These are phyloP conservation scores for Crotalus viridis DNA, from an alignment of 2,113 vertebrate genomes.

Conservation along the genomic window DNA sequence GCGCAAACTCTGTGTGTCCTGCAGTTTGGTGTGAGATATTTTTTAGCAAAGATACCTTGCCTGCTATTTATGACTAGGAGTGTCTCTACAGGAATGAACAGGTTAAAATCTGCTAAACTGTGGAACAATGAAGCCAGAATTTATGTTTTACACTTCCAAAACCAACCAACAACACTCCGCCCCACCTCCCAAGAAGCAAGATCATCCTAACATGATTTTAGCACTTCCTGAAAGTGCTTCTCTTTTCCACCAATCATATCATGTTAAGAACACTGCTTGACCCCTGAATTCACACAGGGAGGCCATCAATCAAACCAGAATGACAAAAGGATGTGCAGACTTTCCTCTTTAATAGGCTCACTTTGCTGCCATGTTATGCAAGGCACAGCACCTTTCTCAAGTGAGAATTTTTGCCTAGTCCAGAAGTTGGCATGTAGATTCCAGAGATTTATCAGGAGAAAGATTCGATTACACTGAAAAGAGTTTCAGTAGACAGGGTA, in stretches of 20 bases:
- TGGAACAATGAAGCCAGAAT: not conserved
- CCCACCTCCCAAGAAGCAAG: not conserved
- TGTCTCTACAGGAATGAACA: not conserved
- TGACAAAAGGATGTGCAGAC: not conserved
- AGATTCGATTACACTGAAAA: not conserved
- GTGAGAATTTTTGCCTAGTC: not conserved
- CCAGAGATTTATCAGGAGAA: not conserved
- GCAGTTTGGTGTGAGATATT: slow-evolving; percentile 1
- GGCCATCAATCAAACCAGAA: not conserved
- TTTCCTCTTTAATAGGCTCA: no score
- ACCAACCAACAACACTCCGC: not conserved
- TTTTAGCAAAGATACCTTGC: slow-evolving; percentile 18
- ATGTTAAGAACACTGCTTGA: not conserved
- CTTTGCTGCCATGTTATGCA: not conserved
- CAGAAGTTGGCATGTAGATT: not conserved
- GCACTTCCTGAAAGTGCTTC: not conserved
- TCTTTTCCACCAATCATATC: not conserved
- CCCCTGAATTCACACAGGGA: not conserved
- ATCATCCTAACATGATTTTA: not conserved
- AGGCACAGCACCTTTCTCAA: not conserved
- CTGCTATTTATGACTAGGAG: not conserved
- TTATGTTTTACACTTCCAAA: not conserved
- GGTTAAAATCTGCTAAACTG: not conserved
- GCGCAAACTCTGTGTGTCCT: slow-evolving; percentile 30
- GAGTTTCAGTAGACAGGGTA: not conserved